Evolutionary conservation across 1,140 invertebrate genomes (phyloP).

Genomic region (Saccostrea cuccullata): DNA sequence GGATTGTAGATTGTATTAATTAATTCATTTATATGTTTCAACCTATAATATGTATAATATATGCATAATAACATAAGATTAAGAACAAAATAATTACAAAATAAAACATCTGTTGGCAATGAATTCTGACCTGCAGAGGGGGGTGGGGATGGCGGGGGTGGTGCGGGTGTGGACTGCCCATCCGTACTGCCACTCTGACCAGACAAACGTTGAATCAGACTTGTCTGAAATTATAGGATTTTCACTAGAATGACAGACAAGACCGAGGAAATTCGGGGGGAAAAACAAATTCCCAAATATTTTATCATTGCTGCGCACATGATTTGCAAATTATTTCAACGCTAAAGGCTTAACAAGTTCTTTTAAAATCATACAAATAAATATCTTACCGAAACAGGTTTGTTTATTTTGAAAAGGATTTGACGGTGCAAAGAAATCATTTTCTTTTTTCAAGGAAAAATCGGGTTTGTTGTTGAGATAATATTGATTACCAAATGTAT

Average conservation of each 20-base stretch:
- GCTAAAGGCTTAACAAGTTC: neutral
- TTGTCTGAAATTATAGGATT: neutral
- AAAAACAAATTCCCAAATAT: neutral
- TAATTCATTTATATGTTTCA: too few species aligned
- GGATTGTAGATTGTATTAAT: too few species aligned
- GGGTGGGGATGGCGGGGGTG: neutral
- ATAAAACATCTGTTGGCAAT: neutral
- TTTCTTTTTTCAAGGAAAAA: neutral
- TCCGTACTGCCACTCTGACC: neutral
- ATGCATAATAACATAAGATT: neutral
- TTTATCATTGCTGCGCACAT: neutral
- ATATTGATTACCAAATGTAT: neutral
- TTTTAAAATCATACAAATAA: neutral
- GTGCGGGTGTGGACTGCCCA: neutral
- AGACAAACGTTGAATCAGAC: conserved; percentile 22
- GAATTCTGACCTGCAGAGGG: neutral
- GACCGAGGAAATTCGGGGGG: conserved; percentile 9
- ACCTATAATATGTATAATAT: too few species aligned
- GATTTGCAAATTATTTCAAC: neutral
- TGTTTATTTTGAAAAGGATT: neutral
- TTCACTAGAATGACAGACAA: neutral
- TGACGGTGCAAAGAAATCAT: neutral
- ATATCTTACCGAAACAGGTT: conserved; percentile 1
- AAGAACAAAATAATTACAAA: neutral
- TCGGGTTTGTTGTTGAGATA: neutral